A percentile compares a stretch with the other conserved stretches of the same genome.
Evolutionary conservation across 92 coral and sea anemone species (phyloP).

Genomic region (Epizoanthus stellaris): DNA sequence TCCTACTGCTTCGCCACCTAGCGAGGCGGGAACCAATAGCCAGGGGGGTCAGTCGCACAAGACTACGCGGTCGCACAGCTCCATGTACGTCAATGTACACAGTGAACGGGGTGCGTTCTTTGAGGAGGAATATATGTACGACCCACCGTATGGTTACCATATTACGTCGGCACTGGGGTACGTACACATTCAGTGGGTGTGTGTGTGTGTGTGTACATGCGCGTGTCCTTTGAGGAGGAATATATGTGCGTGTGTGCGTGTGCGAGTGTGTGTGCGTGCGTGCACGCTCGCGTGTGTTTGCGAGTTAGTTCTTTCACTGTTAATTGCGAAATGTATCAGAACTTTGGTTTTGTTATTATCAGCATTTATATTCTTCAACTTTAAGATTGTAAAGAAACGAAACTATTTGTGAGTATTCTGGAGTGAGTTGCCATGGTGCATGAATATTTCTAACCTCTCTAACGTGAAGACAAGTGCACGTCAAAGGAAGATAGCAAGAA

Average conservation of each 20-base stretch:
- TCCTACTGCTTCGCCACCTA: slow-evolving; percentile 65
- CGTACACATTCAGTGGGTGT: neutral
- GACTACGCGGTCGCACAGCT: slow-evolving; percentile 27
- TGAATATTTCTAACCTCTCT: neutral
- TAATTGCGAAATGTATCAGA: too few species aligned
- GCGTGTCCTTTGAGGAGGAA: too few species aligned
- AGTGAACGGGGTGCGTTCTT: slow-evolving; percentile 53
- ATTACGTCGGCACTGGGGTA: slow-evolving; percentile 54
- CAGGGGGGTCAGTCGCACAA: slow-evolving; percentile 38
- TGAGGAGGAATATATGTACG: slow-evolving; percentile 9
- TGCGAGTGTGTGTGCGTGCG: too few species aligned
- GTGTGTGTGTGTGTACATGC: neutral
- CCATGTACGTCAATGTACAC: slow-evolving; percentile 58
- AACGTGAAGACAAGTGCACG: neutral
- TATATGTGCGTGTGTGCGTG: too few species aligned
- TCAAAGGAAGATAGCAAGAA: neutral
- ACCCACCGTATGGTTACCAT: slow-evolving; percentile 7
- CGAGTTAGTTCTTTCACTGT: too few species aligned
- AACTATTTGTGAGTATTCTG: too few species aligned
- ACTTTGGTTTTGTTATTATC: too few species aligned
- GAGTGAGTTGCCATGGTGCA: too few species aligned
- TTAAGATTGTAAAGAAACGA: too few species aligned
- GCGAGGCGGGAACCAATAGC: slow-evolving; percentile 30
- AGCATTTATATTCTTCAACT: too few species aligned
- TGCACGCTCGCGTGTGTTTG: too few species aligned